Evolutionary conservation across 2,888 invertebrate genomes (phyloP).

Genomic region (Phalera bucephala): DNA sequence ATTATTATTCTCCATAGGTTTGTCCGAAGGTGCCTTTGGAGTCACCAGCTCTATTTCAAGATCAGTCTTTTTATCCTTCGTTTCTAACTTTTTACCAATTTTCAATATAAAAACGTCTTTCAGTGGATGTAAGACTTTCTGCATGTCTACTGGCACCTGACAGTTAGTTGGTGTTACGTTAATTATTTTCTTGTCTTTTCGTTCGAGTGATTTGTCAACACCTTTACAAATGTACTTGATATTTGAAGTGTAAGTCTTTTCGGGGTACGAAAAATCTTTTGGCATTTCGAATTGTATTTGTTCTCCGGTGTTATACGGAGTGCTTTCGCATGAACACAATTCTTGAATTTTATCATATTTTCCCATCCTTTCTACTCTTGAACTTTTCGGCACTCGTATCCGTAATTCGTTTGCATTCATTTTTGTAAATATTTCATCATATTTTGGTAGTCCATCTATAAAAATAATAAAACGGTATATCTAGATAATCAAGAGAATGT

Average conservation of each 20-base stretch:
- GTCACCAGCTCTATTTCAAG: slow-evolving; percentile 74
- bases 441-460: slow-evolving; percentile 53
- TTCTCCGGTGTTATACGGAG: slow-evolving; percentile 63
- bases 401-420: slow-evolving; percentile 72
- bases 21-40: slow-evolving; percentile 57
- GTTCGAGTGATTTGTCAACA: slow-evolving; percentile 44
- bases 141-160: slow-evolving; percentile 65
- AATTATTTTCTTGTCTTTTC: slow-evolving; percentile 52
- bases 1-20: slow-evolving; percentile 35
- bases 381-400: slow-evolving; percentile 71
- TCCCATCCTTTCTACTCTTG: slow-evolving; percentile 59
- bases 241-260: slow-evolving; percentile 58
- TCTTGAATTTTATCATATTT: slow-evolving; percentile 70
- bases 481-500: too few species aligned
- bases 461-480: slow-evolving; percentile 5
- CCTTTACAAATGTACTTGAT: slow-evolving; percentile 63
- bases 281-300: slow-evolving; percentile 73
- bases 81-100: slow-evolving; percentile 75
- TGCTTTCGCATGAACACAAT: slow-evolving; percentile 64
- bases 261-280: slow-evolving; percentile 44
- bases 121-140: slow-evolving; percentile 57
- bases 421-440: slow-evolving; percentile 73
- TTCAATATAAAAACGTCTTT: slow-evolving; percentile 76
- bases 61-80: slow-evolving; percentile 72
- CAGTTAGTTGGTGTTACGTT: slow-evolving; percentile 72